These are phyloP conservation scores for Trimorus sp. DNA, from an alignment of 2,888 invertebrate genomes.

Conservation along the genomic window DNA sequence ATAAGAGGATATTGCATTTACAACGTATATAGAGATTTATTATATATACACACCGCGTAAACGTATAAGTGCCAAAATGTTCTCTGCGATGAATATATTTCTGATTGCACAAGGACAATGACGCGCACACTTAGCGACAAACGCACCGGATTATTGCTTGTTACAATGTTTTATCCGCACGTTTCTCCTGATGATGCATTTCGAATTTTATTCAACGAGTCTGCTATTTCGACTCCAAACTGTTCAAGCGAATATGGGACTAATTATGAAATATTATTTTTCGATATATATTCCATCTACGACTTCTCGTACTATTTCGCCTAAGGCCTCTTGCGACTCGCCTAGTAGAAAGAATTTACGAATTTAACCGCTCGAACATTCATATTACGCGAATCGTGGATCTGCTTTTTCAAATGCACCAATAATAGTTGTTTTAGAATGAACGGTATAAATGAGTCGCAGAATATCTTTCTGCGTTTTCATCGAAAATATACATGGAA, in stretches of 20 bases:
- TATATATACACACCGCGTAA: background rate
- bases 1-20: conserved; percentile 64
- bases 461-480: too few relatives aligned
- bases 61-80: conserved; percentile 37
- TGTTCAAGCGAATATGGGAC: conserved; percentile 1
- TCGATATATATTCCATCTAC: conserved; percentile 38
- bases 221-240: conserved; percentile 31
- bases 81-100: conserved; percentile 37
- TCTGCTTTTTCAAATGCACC: too few relatives aligned
- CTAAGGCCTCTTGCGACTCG: conserved; percentile 17
- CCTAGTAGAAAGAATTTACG: conserved; percentile 9
- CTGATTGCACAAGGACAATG: conserved; percentile 43
- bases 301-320: conserved; percentile 11
- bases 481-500: too few relatives aligned
- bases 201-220: conserved; percentile 22
- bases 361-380: background rate
- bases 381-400: too few relatives aligned
- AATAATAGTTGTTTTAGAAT: too few relatives aligned
- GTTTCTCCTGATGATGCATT: conserved; percentile 11
- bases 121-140: conserved; percentile 28
- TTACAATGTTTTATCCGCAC: conserved; percentile 23
- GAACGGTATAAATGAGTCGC: too few relatives aligned
- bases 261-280: conserved; percentile 35
- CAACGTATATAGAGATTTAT: background rate
- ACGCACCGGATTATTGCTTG: conserved; percentile 25